These are phyloP conservation scores for Aricia artaxerxes DNA, from an alignment of 2,888 invertebrate species.

Conservation along the genomic window DNA sequence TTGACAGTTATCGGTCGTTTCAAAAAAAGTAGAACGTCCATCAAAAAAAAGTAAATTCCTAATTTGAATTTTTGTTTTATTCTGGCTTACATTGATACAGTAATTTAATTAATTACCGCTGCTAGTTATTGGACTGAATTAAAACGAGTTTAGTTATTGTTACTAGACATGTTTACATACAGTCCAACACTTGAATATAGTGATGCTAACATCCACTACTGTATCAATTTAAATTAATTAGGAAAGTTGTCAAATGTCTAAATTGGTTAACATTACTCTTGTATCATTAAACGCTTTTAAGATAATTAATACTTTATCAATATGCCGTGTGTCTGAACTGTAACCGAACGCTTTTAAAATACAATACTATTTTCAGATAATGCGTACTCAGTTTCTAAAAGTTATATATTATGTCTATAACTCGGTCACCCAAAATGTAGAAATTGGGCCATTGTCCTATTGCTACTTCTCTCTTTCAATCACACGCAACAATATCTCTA, in stretches of 20 bases:
- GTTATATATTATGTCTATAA: not conserved
- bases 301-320: not conserved
- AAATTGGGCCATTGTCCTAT: not conserved
- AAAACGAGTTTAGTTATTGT: too few relatives aligned
- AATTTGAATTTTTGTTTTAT: not conserved
- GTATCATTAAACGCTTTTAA: not conserved
- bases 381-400: not conserved
- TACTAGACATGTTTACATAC: too few relatives aligned
- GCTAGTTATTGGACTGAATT: too few relatives aligned
- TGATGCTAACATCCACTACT: too few relatives aligned
- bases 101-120: too few relatives aligned
- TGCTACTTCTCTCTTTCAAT: not conserved
- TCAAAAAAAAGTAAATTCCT: not conserved
- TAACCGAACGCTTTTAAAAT: conserved; percentile 17
- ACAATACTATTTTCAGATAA: conserved; percentile 20
- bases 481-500: too few relatives aligned
- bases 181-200: too few relatives aligned
- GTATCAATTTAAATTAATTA: not conserved
- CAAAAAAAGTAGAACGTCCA: not conserved
- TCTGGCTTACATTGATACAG: too few relatives aligned
- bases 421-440: not conserved
- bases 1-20: too few relatives aligned
- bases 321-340: conserved; percentile 1
- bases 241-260: not conserved
- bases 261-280: not conserved